These are phyloP conservation scores for Threskiornis aethiopicus DNA, from an alignment of 2,797 vertebrate species.

Conservation along the genomic window DNA sequence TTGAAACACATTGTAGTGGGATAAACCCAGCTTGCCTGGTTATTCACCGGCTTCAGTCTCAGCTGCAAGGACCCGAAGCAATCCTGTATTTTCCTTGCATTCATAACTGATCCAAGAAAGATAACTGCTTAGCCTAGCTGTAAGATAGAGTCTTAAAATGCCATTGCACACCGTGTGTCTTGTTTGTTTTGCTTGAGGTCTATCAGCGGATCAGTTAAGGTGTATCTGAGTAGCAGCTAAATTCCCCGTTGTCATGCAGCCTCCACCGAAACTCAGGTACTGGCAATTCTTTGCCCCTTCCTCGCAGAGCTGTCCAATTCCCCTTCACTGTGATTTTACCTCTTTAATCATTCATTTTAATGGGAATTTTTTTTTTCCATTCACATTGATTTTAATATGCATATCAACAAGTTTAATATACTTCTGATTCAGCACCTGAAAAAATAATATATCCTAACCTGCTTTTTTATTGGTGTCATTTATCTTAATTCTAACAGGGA, in stretches of 20 bases:
- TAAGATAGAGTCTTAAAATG: background rate
- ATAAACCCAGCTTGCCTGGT: background rate
- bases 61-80: background rate
- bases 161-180: background rate
- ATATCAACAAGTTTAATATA: background rate
- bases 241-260: background rate
- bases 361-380: background rate
- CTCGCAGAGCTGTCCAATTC: background rate
- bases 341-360: background rate
- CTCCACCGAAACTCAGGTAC: background rate
- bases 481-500: constrained; percentile 34
- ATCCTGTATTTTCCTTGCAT: background rate
- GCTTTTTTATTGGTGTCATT: constrained; percentile 34
- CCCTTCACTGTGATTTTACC: background rate
- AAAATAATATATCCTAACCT: background rate
- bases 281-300: background rate
- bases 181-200: background rate
- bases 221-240: background rate
- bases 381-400: background rate
- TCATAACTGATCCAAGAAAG: background rate
- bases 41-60: background rate
- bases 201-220: background rate
- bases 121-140: background rate
- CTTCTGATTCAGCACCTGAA: background rate
- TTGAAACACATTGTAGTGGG: background rate